Evolutionary conservation across 35 echinoderm and acorn worm species (phyloP).

Genomic region (Holothuria glaberrima): DNA sequence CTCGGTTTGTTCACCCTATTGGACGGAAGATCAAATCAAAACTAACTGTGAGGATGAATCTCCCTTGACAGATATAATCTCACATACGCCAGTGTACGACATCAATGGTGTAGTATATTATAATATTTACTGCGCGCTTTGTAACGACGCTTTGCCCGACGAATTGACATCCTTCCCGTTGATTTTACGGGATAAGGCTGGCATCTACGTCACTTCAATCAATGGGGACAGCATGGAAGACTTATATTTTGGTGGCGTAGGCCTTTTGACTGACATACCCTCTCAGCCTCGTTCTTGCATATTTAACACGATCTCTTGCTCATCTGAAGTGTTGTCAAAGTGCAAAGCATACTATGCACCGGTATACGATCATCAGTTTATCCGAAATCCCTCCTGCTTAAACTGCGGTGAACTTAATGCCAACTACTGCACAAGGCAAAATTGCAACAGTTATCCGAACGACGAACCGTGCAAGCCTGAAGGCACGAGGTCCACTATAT

Average conservation of each 20-base stretch:
- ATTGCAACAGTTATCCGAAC: background rate
- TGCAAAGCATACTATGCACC: conserved; percentile 47
- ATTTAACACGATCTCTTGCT: background rate
- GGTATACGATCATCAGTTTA: background rate
- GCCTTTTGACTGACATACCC: background rate
- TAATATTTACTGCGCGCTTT: conserved; percentile 53
- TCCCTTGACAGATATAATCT: background rate
- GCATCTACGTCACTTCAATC: background rate
- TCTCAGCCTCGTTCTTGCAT: background rate
- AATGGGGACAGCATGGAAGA: background rate
- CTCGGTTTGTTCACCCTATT: conserved; percentile 14
- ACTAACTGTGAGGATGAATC: background rate
- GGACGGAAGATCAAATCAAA: conserved; percentile 29
- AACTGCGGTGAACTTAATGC: background rate
- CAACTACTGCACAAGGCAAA: background rate
- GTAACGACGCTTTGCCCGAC: background rate
- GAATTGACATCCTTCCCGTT: conserved; percentile 2
- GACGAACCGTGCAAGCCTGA: too few relatives aligned
- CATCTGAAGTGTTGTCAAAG: background rate
- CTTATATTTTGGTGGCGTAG: background rate
- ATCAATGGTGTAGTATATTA: conserved; percentile 21
- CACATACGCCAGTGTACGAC: conserved; percentile 48
- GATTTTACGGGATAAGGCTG: background rate
- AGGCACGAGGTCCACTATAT: background rate
- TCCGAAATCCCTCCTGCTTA: background rate